Base-by-base conservation (phyloP, 2,888 invertebrate species). In the Neoscelio sp. region DNA sequence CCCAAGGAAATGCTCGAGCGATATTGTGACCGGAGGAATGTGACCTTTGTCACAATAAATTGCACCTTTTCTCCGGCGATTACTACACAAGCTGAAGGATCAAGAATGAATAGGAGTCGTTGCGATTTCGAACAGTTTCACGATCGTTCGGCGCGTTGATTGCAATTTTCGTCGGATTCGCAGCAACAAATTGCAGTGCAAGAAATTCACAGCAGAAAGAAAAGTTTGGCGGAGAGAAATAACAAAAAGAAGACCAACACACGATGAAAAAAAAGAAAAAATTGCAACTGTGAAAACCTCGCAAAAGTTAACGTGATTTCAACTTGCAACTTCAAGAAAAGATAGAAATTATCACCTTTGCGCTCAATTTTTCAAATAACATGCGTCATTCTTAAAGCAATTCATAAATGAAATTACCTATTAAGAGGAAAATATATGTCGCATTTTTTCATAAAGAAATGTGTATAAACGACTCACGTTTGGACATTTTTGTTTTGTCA, bases 11-110 rank as follows among this genome's bases (percentile, higher is more conserved):
- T 62, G 67, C 56, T 81, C 62, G 40, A 30, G 65, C 75, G 74
- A 67, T 64, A 58, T 68, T 77, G 79, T 65, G 75, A 67, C 58
- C 80, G 65, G 62, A 77, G 82, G 78, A 80, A 82, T 83, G 74
- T 80, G 77, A 77, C 83, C 81, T 87, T 86, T 85, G 83, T 85
- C 77, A 82, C 81, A 82, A 84, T 83, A 86, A 88, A 87, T 87
- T 87, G 83, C 85, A 80, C 80, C 80, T 80, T 83, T 82, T 83
- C 82, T 82, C 58, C 68, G 58, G 62, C 70, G 73, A 76, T 74
- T 79, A 75, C 77, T 67, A 52, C 56, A 13, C 62, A 18, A 62
- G 71, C 58, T 73, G 73, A 67, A 67, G 50, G 50, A 73, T 76
- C 62, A 23, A 4, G 73, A 67, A 48, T 73, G 68, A 76, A 76